Percentiles rank a stretch among this genome's conserved stretches.
These are phyloP conservation scores for Meteorus cinctellus DNA, from an alignment of 2,888 invertebrate species.

Conservation along the genomic window DNA sequence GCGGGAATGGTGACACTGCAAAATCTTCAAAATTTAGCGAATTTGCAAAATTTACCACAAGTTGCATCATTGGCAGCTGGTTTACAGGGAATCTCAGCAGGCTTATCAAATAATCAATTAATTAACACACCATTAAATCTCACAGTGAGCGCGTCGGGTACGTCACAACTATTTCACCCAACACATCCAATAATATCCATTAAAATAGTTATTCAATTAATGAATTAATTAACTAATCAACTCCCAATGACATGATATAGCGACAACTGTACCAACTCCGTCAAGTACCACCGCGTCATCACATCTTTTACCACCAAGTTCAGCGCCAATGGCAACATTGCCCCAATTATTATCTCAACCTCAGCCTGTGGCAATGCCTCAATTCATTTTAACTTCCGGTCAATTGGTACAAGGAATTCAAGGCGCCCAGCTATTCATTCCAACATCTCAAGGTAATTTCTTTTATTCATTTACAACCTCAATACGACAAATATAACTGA, in stretches of 20 bases:
- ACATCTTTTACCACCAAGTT: constrained; percentile 68
- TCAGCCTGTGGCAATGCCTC: constrained; percentile 87
- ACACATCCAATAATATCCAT: neutral
- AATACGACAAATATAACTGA: too few relatives aligned
- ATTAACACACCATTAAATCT: constrained; percentile 89
- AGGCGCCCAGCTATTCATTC: constrained; percentile 94
- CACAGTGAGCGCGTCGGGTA: constrained; percentile 81
- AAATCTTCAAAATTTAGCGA: constrained; percentile 87
- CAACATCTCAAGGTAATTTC: constrained; percentile 90
- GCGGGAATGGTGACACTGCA: constrained; percentile 83
- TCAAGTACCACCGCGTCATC: constrained; percentile 70
- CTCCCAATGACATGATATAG: constrained; percentile 49
- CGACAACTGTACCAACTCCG: constrained; percentile 69
- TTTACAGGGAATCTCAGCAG: constrained; percentile 78
- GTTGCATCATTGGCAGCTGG: constrained; percentile 78
- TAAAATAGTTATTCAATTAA: neutral
- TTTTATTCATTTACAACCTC: neutral
- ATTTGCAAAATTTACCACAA: constrained; percentile 81
- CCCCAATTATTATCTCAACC: constrained; percentile 77
- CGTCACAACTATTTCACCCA: constrained; percentile 41
- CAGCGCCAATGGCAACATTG: constrained; percentile 77
- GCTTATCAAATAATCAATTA: constrained; percentile 76
- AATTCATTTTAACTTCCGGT: constrained; percentile 92
- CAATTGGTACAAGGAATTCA: constrained; percentile 94
- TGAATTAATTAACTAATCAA: neutral